Conservation (phyloP, 2,113 vertebrate genomes). For the Callospermophilus lateralis region DNA sequence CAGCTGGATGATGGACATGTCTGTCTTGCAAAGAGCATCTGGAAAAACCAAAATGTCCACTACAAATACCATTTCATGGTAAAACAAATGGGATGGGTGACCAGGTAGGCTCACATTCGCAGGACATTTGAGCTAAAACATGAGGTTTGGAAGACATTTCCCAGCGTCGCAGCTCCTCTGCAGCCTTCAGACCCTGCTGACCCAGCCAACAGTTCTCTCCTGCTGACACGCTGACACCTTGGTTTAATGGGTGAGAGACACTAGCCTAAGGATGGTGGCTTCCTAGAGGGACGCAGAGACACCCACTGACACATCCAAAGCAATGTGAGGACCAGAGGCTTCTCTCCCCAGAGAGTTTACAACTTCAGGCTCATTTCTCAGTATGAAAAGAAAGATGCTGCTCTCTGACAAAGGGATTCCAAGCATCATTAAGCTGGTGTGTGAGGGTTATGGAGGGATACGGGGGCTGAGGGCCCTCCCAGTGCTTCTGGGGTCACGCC, state of each 20-base stretch:
- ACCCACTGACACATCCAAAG: not conserved
- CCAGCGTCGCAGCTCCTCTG: not conserved
- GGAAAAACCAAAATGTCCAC: not conserved
- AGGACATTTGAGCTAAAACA: not conserved
- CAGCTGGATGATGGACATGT: not conserved
- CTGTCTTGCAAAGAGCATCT: not conserved
- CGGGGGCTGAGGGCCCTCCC: not conserved
- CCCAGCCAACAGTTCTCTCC: rapidly evolving
- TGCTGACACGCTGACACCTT: rapidly evolving
- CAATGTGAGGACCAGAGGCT: too few relatives aligned
- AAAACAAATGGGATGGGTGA: not conserved
- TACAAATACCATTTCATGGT: not conserved
- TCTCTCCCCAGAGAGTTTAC: not conserved
- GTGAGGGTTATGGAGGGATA: not conserved
- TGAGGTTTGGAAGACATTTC: not conserved
- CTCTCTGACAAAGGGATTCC: conserved; percentile 62
- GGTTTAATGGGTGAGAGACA: not conserved
- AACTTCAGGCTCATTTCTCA: conserved; percentile 56
- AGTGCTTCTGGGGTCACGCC: not conserved
- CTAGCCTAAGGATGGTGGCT: not conserved
- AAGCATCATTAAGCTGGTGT: conserved; percentile 62
- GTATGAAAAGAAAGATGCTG: not conserved
- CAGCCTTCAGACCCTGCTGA: not conserved
- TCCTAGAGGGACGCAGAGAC: not conserved
- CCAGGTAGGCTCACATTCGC: not conserved